These are phyloP conservation scores for Euwallacea fornicatus DNA, from an alignment of 1,140 invertebrate genomes.

Conservation along the genomic window DNA sequence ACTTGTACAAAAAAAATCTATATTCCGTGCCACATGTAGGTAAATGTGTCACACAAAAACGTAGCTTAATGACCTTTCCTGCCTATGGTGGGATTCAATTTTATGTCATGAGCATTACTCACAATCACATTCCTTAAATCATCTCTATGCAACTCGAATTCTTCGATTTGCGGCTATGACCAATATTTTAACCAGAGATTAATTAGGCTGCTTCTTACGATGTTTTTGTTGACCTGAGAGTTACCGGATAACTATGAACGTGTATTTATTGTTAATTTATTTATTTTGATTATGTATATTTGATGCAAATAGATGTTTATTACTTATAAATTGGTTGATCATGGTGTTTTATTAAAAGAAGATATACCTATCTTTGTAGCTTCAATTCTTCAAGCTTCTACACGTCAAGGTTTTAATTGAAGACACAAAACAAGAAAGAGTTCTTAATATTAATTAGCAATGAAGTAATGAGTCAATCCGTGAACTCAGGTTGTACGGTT, in stretches of 20 bases:
- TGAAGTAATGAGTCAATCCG: neutral
- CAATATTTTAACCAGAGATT: constrained; percentile 24
- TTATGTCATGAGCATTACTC: constrained; percentile 6
- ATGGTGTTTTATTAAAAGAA: too few relatives aligned
- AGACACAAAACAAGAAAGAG: too few relatives aligned
- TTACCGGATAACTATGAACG: constrained; percentile 11
- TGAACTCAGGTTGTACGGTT: too few relatives aligned
- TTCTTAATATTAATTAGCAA: neutral
- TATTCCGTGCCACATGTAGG: too few relatives aligned
- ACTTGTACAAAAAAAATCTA: too few relatives aligned
- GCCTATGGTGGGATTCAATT: constrained; percentile 2
- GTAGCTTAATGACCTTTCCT: too few relatives aligned
- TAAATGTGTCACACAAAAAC: too few relatives aligned
- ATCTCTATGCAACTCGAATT: constrained; percentile 13
- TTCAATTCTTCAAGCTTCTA: too few relatives aligned
- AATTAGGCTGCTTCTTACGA: constrained; percentile 17
- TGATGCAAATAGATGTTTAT: constrained; percentile 3
- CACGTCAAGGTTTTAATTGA: too few relatives aligned
- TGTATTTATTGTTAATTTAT: constrained; percentile 15
- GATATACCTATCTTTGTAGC: too few relatives aligned
- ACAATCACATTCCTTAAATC: constrained; percentile 12
- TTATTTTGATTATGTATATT: constrained; percentile 1
- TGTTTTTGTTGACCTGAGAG: constrained; percentile 14
- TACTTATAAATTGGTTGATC: neutral
- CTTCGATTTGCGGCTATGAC: constrained; percentile 7